Base-by-base conservation (phyloP, 2,113 vertebrate genomes). In the Propithecus coquereli region DNA sequence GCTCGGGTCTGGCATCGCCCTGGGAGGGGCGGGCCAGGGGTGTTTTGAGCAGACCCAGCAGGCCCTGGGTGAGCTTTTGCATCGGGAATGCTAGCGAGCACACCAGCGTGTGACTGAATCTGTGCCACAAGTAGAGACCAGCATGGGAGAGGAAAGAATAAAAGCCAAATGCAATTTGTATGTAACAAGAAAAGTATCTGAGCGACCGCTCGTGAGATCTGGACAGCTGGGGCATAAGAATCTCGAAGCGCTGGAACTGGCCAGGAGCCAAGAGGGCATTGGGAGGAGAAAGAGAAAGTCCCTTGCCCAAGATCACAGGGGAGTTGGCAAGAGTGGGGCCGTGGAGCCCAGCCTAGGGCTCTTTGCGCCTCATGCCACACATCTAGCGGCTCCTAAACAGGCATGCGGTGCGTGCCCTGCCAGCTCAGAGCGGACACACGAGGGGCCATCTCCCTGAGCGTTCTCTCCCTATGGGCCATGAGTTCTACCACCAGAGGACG, bases 41-140 rank as follows among this genome's bases (percentile, higher is more conserved):
- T 79, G 97, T 97, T 95, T 98, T 98, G 96, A 98, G 97, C 94
- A 97, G 90, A 65, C 90, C 77, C 88, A 63, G 83, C 91, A 97
- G 95, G 93, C 97, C 87, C 90, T 66, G 34, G 27, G 61, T 77
- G 66, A 96, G 61, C 54, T 76, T 90, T 79, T 65, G 68, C 43
- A 16, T 2, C 82, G 73, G 63, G 84, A 90, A 80, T 74, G 85
- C 77, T 71, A 40, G 18, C 50, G 52, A 70, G 34, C 43, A 32
- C 40, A 30, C 25, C 57, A 61, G 47, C 34, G 34, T 32, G 32
- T 27, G n/a, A n/a, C 16, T 27, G 57, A 30, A 30, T 34, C 47
- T 10, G 16, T 27, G 47, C 10, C 13, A 32, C 73, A 92, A 66
- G 70, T 6, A 50, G 91, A 77, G 37, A 57, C 54, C 5, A 17